phyloP scores from a whole-genome alignment of 2,888 invertebrate genomes.

The Habroteleia sp. region DNA sequence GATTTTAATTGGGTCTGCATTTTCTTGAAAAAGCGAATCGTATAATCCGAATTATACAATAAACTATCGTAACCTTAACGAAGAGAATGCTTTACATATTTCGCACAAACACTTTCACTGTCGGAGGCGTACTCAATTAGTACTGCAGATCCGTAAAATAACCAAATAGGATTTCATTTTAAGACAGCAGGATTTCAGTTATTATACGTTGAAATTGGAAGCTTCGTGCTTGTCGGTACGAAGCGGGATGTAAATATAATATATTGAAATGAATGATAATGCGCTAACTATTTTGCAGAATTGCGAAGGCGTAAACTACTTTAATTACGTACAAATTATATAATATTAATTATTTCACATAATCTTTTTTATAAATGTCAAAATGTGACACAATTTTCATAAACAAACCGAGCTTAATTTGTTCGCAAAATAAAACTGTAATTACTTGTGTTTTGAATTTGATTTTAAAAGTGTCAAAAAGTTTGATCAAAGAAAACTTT shows the following conservation, averaged over 20 bases:
- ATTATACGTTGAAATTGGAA: slow-evolving; percentile 8
- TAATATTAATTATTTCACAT: no score
- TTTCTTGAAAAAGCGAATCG: neutral
- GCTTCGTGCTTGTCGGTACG: slow-evolving; percentile 6
- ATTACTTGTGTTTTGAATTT: neutral
- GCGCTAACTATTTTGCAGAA: no score
- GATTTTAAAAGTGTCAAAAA: slow-evolving; percentile 1
- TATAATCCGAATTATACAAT: slow-evolving; percentile 23
- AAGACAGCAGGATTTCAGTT: slow-evolving; percentile 14
- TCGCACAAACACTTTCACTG: slow-evolving; percentile 13
- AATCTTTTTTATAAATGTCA: no score
- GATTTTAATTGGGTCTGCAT: slow-evolving; percentile 31
- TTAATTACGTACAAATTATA: no score
- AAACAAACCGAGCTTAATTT: no score
- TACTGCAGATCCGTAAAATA: slow-evolving; percentile 19
- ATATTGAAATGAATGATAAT: slow-evolving; percentile 22
- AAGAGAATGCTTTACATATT: slow-evolving; percentile 23
- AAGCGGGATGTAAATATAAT: slow-evolving; percentile 29
- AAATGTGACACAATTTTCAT: no score
- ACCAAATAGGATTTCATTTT: slow-evolving; percentile 27
- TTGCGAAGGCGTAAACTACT: no score
- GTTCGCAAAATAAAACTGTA: neutral
- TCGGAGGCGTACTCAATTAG: slow-evolving; percentile 13
- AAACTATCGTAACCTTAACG: slow-evolving; percentile 7
- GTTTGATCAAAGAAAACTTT: slow-evolving; percentile 9